A percentile compares a stretch with the other conserved stretches of the same genome.
These are phyloP conservation scores for Thunnus albacares DNA, from an alignment of 2,797 vertebrate species.

Conservation along the genomic window DNA sequence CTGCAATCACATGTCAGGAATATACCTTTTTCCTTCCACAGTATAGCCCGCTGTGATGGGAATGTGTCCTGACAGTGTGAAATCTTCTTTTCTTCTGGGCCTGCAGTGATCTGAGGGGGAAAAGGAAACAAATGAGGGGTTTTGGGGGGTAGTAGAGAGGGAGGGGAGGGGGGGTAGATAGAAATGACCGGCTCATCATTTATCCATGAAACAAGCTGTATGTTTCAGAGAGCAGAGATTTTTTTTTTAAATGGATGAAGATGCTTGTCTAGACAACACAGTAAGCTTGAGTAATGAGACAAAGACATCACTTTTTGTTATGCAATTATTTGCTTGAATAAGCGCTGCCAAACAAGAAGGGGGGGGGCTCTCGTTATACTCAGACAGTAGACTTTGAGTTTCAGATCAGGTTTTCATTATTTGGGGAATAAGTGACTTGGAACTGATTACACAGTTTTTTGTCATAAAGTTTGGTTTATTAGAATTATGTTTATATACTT, in stretches of 20 bases:
- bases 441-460: background rate
- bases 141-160: background rate
- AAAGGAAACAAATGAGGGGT: constrained; percentile 25
- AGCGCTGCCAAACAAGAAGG: constrained; percentile 6
- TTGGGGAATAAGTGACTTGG: background rate
- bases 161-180: background rate
- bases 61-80: constrained; percentile 29
- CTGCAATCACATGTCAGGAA: constrained; percentile 23
- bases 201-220: constrained; percentile 62
- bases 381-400: background rate
- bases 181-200: constrained; percentile 52
- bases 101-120: constrained; percentile 30
- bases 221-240: constrained; percentile 63
- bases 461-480: background rate
- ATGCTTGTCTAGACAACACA: constrained; percentile 37
- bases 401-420: background rate
- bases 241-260: constrained; percentile 35
- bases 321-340: constrained; percentile 35
- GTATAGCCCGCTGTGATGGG: background rate
- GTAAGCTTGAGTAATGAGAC: constrained; percentile 26
- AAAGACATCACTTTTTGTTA: constrained; percentile 31
- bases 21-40: background rate
- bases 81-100: constrained; percentile 2
- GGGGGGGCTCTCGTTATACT: background rate
- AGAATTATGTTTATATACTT: too few relatives aligned